Evolutionary conservation across 2,888 invertebrate species (phyloP).

Genomic region (Megastigmus dorsalis): DNA sequence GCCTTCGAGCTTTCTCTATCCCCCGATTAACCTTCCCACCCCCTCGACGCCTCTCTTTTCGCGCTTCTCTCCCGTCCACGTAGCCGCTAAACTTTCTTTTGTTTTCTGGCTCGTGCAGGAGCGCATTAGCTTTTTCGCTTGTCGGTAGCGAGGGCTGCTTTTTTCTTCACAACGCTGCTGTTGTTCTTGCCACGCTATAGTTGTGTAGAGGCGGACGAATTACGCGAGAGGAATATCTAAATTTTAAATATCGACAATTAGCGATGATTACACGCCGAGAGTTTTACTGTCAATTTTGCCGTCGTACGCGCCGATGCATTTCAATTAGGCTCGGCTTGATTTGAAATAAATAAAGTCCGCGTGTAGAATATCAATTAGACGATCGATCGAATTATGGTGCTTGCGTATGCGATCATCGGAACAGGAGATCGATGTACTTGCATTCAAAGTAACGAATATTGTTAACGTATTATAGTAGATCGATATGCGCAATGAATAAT

Average conservation of each 20-base stretch:
- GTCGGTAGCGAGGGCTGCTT: no score
- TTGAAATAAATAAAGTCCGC: background rate
- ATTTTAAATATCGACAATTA: constrained; percentile 41
- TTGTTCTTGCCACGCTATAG: background rate
- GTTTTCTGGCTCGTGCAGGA: no score
- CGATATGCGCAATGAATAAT: no score
- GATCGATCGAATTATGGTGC: background rate
- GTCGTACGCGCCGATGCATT: constrained; percentile 5
- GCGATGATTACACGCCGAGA: constrained; percentile 18
- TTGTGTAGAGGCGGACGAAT: background rate
- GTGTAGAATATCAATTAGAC: constrained; percentile 11
- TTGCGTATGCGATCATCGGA: background rate
- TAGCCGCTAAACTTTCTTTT: constrained; percentile 1
- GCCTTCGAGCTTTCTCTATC: background rate
- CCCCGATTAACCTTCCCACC: constrained; percentile 31
- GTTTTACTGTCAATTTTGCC: constrained; percentile 4
- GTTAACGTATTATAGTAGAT: no score
- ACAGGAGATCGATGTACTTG: no score
- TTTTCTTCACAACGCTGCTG: no score
- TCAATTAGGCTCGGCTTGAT: background rate
- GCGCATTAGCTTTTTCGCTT: no score
- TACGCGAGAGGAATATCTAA: constrained; percentile 17
- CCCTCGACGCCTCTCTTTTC: background rate
- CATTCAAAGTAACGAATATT: no score
- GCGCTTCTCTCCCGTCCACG: background rate